Evolutionary conservation across 2,797 vertebrate species (phyloP), one percentile per base, ranked within the genome.

Genomic region (Chaenodraco wilsoni): DNA sequence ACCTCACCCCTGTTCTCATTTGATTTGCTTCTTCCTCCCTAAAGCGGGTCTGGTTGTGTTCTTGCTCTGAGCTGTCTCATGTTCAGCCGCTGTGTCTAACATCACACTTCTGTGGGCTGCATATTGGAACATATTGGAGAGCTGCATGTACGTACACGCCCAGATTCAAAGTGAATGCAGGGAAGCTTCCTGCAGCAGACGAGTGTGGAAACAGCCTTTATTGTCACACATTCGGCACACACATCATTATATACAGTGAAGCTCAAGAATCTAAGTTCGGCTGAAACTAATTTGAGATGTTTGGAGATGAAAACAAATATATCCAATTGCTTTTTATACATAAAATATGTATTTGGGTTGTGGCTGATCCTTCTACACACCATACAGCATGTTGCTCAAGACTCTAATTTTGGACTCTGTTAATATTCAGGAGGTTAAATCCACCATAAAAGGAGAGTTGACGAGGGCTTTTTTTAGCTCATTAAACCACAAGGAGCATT

Each of bases 401-500:
- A 33, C 23, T 17, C 33, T 33, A 4, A 17, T 51, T 3, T 41
- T 49, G 49, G 6, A 33, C 31, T 9, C 37, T 64, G 48, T 31
- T 6, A 54, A 50, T 50, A 23, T 46, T 59, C 64, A 46, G 16
- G 17, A 58, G 48, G 17, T 8, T 6, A 48, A 62, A 31, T 23
- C 19, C 2, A 17, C 12, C 2, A 33, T 23, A 13, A 49, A 43
- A 33, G 51, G 14, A 50, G 14, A 37, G 8, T 37, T 37, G 33
- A 37, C 8, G 6, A 37, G 33, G 8, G 33, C 33, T 37, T 6
- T 37, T 80, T 49, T 56, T 64, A 15, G 33, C 66, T 81, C 74
- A 79, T 86, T 86, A 83, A 70, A 69, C 9, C 71, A 52, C 27
- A n/a, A 27, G 49, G 23, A 66, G 37, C 43, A 37, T 37, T 37